phyloP scores from a whole-genome alignment of 1,140 invertebrate genomes.

The Branchinecta lindahli region DNA sequence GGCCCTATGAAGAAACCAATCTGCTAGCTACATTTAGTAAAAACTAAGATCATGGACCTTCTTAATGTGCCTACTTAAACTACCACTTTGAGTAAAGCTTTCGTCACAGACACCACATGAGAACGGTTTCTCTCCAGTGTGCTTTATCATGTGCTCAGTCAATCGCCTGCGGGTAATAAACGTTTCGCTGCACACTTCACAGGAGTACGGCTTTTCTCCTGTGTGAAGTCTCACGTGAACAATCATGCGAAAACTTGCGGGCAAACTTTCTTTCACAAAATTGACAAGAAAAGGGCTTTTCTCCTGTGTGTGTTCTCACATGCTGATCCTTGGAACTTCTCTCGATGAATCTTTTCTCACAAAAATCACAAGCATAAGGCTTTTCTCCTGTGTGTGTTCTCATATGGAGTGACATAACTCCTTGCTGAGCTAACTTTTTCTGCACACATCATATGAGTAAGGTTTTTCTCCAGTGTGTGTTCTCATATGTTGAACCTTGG shows the following conservation, averaged over 20 bases:
- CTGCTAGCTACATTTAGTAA: no score
- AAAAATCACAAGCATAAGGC: constrained; percentile 22
- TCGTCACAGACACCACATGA: no score
- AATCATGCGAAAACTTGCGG: constrained; percentile 47
- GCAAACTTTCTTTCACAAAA: constrained; percentile 48
- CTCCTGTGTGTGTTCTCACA: constrained; percentile 44
- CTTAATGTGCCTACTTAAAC: no score
- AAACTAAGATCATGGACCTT: no score
- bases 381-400: background rate
- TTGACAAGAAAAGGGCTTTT: constrained; percentile 49
- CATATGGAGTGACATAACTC: constrained; percentile 27
- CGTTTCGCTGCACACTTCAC: constrained; percentile 56
- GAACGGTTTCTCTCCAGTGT: no score
- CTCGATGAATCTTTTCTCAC: constrained; percentile 31
- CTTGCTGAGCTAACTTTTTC: constrained; percentile 31
- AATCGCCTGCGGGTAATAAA: background rate
- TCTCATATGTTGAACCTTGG: constrained; percentile 45
- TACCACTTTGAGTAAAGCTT: no score
- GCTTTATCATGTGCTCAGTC: constrained; percentile 1
- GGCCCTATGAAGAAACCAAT: no score
- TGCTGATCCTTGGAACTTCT: constrained; percentile 45
- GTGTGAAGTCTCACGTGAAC: constrained; percentile 44
- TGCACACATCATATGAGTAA: constrained; percentile 33
- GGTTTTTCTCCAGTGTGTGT: constrained; percentile 36
- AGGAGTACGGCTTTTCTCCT: constrained; percentile 82